Percentiles rank a stretch among this genome's conserved stretches.
phyloP scores from a whole-genome alignment of 1,140 invertebrate genomes.

The Amphibalanus amphitrite region DNA sequence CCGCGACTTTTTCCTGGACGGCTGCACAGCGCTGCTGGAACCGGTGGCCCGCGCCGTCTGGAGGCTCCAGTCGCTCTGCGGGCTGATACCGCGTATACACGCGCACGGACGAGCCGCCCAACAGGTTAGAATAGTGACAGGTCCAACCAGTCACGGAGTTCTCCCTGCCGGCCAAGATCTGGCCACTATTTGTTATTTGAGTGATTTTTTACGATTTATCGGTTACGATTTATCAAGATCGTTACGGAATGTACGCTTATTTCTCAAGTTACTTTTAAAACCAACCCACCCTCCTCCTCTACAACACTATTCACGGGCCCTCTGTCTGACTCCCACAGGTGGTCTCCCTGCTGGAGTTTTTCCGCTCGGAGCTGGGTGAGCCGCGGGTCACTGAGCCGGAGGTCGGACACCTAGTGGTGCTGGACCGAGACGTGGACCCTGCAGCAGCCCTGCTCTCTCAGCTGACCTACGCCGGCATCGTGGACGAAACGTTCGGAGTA shows the following conservation, averaged over 20 bases:
- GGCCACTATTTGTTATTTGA: no score
- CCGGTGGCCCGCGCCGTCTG: constrained; percentile 57
- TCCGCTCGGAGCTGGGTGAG: constrained; percentile 65
- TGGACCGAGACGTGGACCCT: constrained; percentile 72
- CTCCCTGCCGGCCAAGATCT: no score
- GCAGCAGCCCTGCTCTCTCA: constrained; percentile 68
- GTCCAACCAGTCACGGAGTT: not conserved
- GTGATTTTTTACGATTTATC: no score
- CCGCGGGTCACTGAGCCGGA: constrained; percentile 45
- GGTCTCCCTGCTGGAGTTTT: constrained; percentile 34
- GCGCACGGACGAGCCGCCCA: not conserved
- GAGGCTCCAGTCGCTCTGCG: constrained; percentile 51
- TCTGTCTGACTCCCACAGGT: constrained; percentile 20
- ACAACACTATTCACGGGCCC: not conserved
- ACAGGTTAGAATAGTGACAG: not conserved
- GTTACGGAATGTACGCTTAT: not conserved
- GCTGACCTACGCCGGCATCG: constrained; percentile 80
- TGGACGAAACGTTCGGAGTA: constrained; percentile 75
- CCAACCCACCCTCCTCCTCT: not conserved
- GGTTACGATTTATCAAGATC: no score
- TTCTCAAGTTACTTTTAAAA: not conserved
- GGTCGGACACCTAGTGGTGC: constrained; percentile 26
- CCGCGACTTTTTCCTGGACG: constrained; percentile 52
- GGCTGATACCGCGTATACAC: constrained; percentile 34
- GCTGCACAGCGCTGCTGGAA: constrained; percentile 50